A percentile compares a stretch with the other conserved stretches of the same genome.
phyloP scores from a whole-genome alignment of 2,888 invertebrate genomes.

The Melolontha melolontha region DNA sequence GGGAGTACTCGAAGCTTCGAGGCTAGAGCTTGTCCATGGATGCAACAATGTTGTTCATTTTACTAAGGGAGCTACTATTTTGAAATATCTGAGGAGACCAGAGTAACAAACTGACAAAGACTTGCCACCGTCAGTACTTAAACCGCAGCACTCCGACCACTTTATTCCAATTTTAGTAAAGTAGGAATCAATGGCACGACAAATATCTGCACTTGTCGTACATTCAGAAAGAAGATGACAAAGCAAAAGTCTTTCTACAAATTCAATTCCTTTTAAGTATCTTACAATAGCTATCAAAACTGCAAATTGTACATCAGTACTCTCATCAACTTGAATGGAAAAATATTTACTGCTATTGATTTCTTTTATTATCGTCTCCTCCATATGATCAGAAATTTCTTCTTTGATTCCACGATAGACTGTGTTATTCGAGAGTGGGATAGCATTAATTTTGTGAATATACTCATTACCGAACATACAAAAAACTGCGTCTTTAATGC shows the following conservation, averaged over 20 bases:
- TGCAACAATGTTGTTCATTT: conserved; percentile 45
- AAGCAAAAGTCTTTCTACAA: conserved; percentile 32
- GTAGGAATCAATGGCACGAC: conserved; percentile 33
- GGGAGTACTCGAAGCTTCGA: too few species aligned
- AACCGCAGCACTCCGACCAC: conserved; percentile 39
- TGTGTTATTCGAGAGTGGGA: neutral
- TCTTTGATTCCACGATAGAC: conserved; percentile 23
- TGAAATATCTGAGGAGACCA: conserved; percentile 35
- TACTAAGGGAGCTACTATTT: conserved; percentile 30
- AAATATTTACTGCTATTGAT: conserved; percentile 41
- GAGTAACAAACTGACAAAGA: conserved; percentile 42
- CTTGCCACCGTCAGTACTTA: conserved; percentile 39
- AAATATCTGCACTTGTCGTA: conserved; percentile 30
- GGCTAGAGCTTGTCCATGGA: neutral
- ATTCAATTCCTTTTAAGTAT: conserved; percentile 33
- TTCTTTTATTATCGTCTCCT: conserved; percentile 39
- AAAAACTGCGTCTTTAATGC: conserved; percentile 43
- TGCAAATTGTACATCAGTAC: conserved; percentile 29
- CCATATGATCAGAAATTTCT: conserved; percentile 44
- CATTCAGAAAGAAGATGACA: conserved; percentile 37
- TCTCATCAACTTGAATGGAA: conserved; percentile 35
- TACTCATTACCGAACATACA: conserved; percentile 44
- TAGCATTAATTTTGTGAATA: conserved; percentile 40
- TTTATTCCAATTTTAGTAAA: conserved; percentile 36
- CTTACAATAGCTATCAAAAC: conserved; percentile 35